These are phyloP conservation scores for Amiota minor DNA, from an alignment of 2,888 invertebrate genomes.

Conservation along the genomic window DNA sequence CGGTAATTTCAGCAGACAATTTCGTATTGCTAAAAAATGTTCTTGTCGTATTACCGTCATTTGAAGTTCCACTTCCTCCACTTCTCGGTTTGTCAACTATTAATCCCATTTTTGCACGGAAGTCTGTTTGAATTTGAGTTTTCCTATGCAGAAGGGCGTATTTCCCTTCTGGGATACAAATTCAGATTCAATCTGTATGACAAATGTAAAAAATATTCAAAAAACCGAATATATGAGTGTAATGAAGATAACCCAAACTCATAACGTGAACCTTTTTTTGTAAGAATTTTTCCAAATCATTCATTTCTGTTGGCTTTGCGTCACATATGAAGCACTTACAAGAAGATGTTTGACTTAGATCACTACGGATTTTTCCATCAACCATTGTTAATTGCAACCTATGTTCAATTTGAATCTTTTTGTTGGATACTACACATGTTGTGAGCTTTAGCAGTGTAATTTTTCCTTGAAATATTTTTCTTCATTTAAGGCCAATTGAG, in stretches of 20 bases:
- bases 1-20: too few relatives aligned
- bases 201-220: neutral
- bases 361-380: neutral
- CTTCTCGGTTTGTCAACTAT: neutral
- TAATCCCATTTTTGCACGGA: slow-evolving; percentile 5
- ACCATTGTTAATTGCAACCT: neutral
- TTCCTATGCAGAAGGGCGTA: neutral
- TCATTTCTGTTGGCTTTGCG: neutral
- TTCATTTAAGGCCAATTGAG: slow-evolving; percentile 20
- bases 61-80: too few relatives aligned
- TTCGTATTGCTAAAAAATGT: too few relatives aligned
- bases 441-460: too few relatives aligned
- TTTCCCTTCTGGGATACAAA: neutral
- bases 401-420: neutral
- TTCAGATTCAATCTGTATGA: neutral
- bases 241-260: neutral
- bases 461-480: too few relatives aligned
- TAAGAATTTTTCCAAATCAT: neutral
- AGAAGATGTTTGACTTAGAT: neutral
- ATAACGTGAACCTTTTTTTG: neutral
- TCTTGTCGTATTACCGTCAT: too few relatives aligned
- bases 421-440: neutral
- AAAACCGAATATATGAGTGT: neutral
- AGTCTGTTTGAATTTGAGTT: neutral
- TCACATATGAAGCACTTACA: neutral